phyloP scores from a whole-genome alignment of 2,888 invertebrate species.

The Plagodis pulveraria region DNA sequence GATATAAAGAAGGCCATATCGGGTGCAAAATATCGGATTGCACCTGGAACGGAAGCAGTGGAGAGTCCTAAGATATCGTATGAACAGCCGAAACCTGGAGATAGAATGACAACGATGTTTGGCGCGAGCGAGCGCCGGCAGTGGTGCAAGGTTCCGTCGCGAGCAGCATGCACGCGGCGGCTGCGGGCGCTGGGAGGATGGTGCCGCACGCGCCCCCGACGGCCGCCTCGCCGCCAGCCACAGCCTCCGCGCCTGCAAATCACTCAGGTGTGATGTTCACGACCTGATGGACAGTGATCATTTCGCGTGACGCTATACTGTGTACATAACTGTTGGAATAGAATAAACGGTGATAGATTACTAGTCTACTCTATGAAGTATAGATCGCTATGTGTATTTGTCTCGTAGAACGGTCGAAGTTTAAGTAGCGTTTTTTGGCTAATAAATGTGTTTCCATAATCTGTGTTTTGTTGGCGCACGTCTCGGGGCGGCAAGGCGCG shows the following conservation, averaged over 20 bases:
- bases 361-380: slow-evolving; percentile 17
- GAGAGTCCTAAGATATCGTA: slow-evolving; percentile 79
- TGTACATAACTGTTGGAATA: slow-evolving; percentile 15
- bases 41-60: slow-evolving; percentile 62
- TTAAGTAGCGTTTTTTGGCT: slow-evolving; percentile 76
- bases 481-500: slow-evolving; percentile 58
- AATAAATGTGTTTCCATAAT: slow-evolving; percentile 79
- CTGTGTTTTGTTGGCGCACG: slow-evolving; percentile 77
- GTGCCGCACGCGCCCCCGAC: slow-evolving; percentile 62
- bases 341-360: slow-evolving; percentile 22
- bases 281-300: slow-evolving; percentile 37
- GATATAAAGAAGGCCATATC: slow-evolving; percentile 71
- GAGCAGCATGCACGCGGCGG: slow-evolving; percentile 57
- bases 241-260: slow-evolving; percentile 72
- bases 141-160: slow-evolving; percentile 67
- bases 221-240: slow-evolving; percentile 62
- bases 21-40: slow-evolving; percentile 71
- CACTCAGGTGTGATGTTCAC: slow-evolving; percentile 76
- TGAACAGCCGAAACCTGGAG: slow-evolving; percentile 73
- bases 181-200: slow-evolving; percentile 62
- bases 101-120: slow-evolving; percentile 75
- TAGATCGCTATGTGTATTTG: slow-evolving; percentile 46
- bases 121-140: slow-evolving; percentile 64
- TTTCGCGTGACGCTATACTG: slow-evolving; percentile 31
- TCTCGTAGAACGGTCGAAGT: slow-evolving; percentile 69